These are phyloP conservation scores for Dolomedes plantarius DNA, from an alignment of 2,888 invertebrate genomes.

Conservation along the genomic window DNA sequence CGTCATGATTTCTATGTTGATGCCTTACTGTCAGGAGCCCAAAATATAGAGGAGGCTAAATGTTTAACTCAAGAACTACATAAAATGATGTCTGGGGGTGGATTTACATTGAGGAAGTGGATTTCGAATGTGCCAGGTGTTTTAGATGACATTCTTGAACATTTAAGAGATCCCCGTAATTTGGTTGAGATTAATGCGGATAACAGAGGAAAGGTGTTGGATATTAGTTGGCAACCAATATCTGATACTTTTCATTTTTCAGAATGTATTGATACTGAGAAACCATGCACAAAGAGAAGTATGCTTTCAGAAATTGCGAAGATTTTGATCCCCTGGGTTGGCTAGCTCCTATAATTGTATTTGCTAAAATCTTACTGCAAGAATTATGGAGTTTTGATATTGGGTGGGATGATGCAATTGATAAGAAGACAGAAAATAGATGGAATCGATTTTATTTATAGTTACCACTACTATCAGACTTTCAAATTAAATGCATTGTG, in stretches of 20 bases:
- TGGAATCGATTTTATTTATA: neutral
- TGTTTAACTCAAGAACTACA: neutral
- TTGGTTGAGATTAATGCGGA: too few relatives aligned
- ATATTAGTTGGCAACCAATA: neutral
- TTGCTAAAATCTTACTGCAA: constrained; percentile 13
- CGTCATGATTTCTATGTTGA: neutral
- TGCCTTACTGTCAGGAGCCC: neutral
- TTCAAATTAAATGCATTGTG: neutral
- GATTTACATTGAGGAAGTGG: neutral
- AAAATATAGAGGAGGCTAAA: neutral
- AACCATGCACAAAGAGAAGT: neutral
- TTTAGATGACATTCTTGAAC: neutral
- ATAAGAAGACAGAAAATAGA: neutral
- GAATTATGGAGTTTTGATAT: neutral
- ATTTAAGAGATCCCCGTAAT: neutral
- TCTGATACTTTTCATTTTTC: neutral
- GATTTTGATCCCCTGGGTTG: neutral
- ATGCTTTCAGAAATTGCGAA: neutral
- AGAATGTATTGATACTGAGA: neutral
- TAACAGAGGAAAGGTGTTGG: neutral
- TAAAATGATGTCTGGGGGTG: neutral
- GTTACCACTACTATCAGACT: neutral
- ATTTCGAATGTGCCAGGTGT: neutral
- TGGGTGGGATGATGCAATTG: neutral
- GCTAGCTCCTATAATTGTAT: neutral